Conservation (phyloP, 2,113 vertebrate genomes). For the Corydoras sp. region DNA sequence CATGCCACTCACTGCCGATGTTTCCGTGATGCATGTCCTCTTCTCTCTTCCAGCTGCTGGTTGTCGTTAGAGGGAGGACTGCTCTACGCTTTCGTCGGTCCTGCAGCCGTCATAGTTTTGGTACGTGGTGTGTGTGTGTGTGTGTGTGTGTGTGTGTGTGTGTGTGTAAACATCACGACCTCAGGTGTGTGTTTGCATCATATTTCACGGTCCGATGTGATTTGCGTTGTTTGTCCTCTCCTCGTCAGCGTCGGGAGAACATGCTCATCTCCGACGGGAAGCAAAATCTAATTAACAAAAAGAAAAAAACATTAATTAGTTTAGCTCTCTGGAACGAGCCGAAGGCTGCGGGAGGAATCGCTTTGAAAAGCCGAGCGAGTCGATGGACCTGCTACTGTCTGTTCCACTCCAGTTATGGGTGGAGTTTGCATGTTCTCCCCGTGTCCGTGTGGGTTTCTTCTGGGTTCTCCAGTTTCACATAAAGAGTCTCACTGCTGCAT, state of each 20-base stretch:
- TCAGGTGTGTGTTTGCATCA: constrained; percentile 31
- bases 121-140: constrained; percentile 25
- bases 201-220: constrained; percentile 42
- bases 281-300: constrained; percentile 64
- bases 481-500: too few relatives aligned
- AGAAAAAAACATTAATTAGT: constrained; percentile 54
- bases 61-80: constrained; percentile 79
- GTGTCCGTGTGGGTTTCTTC: too few relatives aligned
- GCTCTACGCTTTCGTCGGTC: constrained; percentile 80
- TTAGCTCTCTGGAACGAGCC: constrained; percentile 62
- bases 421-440: neutral
- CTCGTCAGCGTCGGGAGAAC: constrained; percentile 54
- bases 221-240: constrained; percentile 40
- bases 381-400: constrained; percentile 15
- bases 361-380: neutral
- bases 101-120: constrained; percentile 76
- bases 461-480: too few relatives aligned
- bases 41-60: constrained; percentile 66
- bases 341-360: constrained; percentile 33
- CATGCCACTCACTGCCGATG: neutral
- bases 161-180: neutral
- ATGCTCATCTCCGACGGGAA: constrained; percentile 58
- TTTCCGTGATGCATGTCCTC: neutral
- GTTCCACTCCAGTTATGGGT: neutral
- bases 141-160: neutral